phyloP scores from a whole-genome alignment of 2,113 vertebrate species.

The Antechinus flavipes region DNA sequence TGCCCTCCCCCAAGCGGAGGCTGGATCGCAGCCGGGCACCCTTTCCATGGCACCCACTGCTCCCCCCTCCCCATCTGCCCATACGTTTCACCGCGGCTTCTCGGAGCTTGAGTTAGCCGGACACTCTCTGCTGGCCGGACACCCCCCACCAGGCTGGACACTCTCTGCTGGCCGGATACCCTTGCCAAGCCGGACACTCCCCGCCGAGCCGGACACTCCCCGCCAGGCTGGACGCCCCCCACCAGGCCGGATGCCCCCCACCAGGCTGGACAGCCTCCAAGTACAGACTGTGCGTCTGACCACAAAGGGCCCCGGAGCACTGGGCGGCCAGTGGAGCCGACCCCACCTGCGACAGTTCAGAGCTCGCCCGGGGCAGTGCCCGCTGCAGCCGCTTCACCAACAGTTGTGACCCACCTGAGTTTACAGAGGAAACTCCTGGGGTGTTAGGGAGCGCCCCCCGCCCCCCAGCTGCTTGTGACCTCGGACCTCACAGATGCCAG shows the following conservation, averaged over 20 bases:
- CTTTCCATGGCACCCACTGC: conserved; percentile 5
- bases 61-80: conserved; percentile 19
- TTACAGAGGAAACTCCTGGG: neutral
- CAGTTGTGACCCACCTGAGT: too few relatives aligned
- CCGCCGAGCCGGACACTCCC: too few relatives aligned
- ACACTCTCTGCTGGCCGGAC: neutral
- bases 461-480: neutral
- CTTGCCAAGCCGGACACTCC: too few relatives aligned
- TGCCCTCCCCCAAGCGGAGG: neutral
- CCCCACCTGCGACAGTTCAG: neutral
- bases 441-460: too few relatives aligned
- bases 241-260: too few relatives aligned
- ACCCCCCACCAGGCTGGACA: too few relatives aligned
- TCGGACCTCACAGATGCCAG: neutral
- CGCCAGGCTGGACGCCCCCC: too few relatives aligned
- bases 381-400: too few relatives aligned
- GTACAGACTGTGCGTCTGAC: neutral
- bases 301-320: neutral
- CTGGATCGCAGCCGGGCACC: rapidly evolving
- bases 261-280: neutral
- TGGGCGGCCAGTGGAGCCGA: too few relatives aligned
- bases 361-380: too few relatives aligned
- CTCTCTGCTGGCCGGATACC: too few relatives aligned
- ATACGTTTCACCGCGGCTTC: neutral
- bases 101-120: neutral